Conservation (phyloP, 2,113 vertebrate species). For the Regulus satrapa region DNA sequence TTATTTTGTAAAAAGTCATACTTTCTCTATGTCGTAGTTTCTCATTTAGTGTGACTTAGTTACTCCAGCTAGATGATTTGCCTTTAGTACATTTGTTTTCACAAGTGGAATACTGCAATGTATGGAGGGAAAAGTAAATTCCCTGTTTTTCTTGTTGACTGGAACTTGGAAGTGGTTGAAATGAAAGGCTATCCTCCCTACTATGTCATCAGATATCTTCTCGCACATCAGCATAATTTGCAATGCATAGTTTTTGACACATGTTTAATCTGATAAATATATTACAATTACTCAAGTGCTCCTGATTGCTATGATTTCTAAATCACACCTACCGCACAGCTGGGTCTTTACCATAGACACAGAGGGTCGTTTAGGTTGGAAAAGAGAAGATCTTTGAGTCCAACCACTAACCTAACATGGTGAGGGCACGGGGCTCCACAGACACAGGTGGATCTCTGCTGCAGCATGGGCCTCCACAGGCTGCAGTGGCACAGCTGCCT, state of each 20-base stretch:
- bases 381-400: neutral
- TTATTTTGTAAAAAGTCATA: neutral
- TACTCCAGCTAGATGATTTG: neutral
- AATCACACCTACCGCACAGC: neutral
- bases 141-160: neutral
- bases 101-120: neutral
- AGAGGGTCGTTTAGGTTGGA: neutral
- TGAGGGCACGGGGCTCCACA: neutral
- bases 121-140: neutral
- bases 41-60: neutral
- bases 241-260: neutral
- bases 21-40: neutral
- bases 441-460: neutral
- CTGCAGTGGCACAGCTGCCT: neutral
- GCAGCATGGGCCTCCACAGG: accelerated
- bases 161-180: neutral
- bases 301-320: neutral
- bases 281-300: neutral
- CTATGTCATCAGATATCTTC: neutral
- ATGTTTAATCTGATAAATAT: neutral
- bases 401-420: neutral
- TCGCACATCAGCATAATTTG: neutral
- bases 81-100: neutral
- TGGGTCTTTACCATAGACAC: neutral
- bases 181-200: neutral